A percentile compares a stretch with the other conserved stretches of the same genome.
These are phyloP conservation scores for Baryphthengus martii DNA, from an alignment of 2,113 vertebrate genomes.

Conservation along the genomic window DNA sequence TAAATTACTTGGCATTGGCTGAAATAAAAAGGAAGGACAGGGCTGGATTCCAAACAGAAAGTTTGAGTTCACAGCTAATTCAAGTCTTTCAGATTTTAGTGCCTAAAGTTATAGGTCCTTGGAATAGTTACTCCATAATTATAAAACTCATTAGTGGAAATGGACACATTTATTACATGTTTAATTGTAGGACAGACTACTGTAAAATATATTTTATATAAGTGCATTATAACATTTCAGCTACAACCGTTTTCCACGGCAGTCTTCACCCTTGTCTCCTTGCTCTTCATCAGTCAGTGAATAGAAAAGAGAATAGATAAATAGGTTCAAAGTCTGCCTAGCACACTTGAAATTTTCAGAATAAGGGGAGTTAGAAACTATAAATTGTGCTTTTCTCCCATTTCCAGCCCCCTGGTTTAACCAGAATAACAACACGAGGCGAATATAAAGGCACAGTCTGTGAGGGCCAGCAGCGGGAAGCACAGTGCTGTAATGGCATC, in stretches of 20 bases:
- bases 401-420: background rate
- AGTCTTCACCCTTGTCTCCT: background rate
- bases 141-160: constrained; percentile 2
- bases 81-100: constrained; percentile 20
- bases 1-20: constrained; percentile 62
- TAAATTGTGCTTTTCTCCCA: background rate
- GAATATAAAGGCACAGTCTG: background rate
- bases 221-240: background rate
- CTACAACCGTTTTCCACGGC: background rate
- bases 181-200: background rate
- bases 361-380: background rate
- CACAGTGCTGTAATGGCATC: background rate
- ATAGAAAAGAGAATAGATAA: background rate
- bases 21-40: constrained; percentile 6
- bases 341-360: background rate
- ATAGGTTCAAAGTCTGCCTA: background rate
- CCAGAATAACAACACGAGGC: background rate
- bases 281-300: background rate
- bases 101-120: background rate
- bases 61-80: background rate
- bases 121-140: constrained; percentile 17
- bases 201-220: background rate
- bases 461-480: background rate
- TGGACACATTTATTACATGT: background rate
- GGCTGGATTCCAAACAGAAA: constrained; percentile 22